phyloP scores from a whole-genome alignment of 2,113 vertebrate species.

The Ammospiza nelsoni region DNA sequence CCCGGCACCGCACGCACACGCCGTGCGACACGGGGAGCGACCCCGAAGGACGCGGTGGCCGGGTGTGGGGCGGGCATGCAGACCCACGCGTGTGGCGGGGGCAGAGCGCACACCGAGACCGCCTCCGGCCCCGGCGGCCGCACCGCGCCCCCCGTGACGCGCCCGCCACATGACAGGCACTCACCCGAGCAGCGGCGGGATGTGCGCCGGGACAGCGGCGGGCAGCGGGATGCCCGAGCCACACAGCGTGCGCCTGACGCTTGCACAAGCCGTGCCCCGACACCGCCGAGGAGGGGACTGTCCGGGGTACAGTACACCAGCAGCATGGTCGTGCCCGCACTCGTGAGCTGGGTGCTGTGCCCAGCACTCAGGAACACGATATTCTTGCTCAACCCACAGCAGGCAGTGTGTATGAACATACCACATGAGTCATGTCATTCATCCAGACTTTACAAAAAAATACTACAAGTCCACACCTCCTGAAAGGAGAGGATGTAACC shows the following conservation, averaged over 20 bases:
- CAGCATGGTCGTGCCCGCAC: neutral
- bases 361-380: accelerated
- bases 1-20: neutral
- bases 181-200: neutral
- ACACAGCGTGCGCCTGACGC: accelerated
- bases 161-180: neutral
- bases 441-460: neutral
- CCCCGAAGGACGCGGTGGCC: neutral
- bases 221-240: neutral
- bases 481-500: neutral
- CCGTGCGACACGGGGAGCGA: neutral
- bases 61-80: neutral
- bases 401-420: accelerated
- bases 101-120: neutral
- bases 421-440: accelerated
- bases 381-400: neutral
- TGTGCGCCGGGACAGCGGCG: neutral
- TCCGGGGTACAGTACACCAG: accelerated
- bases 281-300: accelerated
- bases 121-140: neutral
- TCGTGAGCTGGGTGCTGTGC: too few species aligned
- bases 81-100: neutral
- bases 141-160: constrained; percentile 12
- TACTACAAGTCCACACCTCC: neutral
- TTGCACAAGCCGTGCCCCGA: neutral